Evolutionary conservation across 2,113 vertebrate genomes (phyloP).

Genomic region (Fukomys damarensis): DNA sequence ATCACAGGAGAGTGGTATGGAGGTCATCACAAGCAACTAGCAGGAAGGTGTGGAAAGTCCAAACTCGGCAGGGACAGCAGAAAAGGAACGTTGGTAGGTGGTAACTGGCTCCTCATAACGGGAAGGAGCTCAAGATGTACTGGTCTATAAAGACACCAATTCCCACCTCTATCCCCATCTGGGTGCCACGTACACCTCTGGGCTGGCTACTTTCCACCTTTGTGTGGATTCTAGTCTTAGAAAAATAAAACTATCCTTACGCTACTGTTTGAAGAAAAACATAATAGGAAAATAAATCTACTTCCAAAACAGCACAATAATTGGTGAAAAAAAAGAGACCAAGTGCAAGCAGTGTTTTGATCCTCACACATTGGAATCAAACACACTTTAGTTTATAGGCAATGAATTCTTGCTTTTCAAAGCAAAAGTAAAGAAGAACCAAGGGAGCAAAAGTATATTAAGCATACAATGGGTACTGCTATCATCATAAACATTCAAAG

Average conservation of each 20-base stretch:
- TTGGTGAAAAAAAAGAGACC: neutral
- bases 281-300: neutral
- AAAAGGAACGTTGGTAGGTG: accelerated
- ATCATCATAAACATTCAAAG: neutral
- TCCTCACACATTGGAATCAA: neutral
- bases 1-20: neutral
- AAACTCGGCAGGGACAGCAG: neutral
- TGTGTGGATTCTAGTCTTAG: neutral
- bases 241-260: neutral
- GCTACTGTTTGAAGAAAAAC: neutral
- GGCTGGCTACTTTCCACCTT: neutral
- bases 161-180: too few species aligned
- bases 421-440: neutral
- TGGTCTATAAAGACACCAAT: too few species aligned
- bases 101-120: accelerated
- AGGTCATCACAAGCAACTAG: neutral
- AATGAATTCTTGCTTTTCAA: slow-evolving; percentile 29
- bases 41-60: neutral
- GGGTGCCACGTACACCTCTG: accelerated
- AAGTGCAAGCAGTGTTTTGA: neutral
- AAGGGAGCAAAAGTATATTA: slow-evolving; percentile 3
- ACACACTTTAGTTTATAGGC: neutral
- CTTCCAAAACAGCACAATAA: neutral
- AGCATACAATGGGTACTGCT: neutral
- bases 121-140: too few species aligned